Evolutionary conservation across 2,888 invertebrate species (phyloP).

Genomic region (Apotomis capreana): DNA sequence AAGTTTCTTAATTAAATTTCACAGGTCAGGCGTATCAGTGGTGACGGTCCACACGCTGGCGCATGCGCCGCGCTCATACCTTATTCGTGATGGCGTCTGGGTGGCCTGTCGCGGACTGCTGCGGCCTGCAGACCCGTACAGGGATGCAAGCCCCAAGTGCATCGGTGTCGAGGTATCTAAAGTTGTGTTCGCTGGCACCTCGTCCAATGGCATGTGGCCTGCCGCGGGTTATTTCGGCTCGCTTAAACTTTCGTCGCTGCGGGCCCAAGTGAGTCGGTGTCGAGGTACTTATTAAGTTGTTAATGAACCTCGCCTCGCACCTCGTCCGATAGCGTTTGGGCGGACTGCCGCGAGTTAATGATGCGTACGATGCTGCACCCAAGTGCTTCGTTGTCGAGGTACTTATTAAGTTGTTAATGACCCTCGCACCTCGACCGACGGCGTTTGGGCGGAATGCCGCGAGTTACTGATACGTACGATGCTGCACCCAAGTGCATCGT

Average conservation of each 20-base stretch:
- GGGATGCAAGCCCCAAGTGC: constrained; percentile 62
- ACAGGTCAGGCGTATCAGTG: constrained; percentile 66
- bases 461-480: too few relatives aligned
- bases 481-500: too few relatives aligned
- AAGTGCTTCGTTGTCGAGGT: too few relatives aligned
- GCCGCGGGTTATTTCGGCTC: constrained; percentile 50
- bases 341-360: too few relatives aligned
- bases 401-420: too few relatives aligned
- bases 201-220: constrained; percentile 46
- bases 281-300: constrained; percentile 68
- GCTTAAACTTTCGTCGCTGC: constrained; percentile 57
- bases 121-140: constrained; percentile 47
- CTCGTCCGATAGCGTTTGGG: too few relatives aligned
- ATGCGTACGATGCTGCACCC: too few relatives aligned
- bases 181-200: constrained; percentile 61
- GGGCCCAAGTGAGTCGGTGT: constrained; percentile 68
- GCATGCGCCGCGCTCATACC: constrained; percentile 60
- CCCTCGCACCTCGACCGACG: too few relatives aligned
- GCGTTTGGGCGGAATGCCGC: too few relatives aligned
- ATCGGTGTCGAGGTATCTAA: constrained; percentile 72
- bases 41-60: constrained; percentile 61
- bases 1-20: background rate
- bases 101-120: constrained; percentile 70
- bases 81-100: constrained; percentile 70
- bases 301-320: too few relatives aligned